phyloP scores from a whole-genome alignment of 2,888 invertebrate genomes.

The Spodoptera picta region DNA sequence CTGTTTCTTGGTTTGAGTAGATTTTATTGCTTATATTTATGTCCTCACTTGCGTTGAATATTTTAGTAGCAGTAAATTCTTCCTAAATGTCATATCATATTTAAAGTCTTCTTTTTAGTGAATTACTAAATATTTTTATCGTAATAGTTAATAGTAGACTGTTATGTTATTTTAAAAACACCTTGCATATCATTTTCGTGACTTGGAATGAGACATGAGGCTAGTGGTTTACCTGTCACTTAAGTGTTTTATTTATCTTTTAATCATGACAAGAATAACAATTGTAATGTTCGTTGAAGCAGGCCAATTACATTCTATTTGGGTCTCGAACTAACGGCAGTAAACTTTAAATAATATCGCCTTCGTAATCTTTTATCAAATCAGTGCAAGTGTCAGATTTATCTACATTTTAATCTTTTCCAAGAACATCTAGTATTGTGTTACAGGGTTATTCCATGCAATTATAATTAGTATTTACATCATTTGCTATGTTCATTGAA shows the following conservation, averaged over 20 bases:
- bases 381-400: constrained; percentile 6
- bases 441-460: constrained; percentile 5
- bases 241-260: too few species aligned
- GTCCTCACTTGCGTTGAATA: constrained; percentile 12
- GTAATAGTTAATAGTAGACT: too few species aligned
- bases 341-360: not conserved
- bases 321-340: not conserved
- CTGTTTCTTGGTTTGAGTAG: constrained; percentile 23
- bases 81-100: constrained; percentile 9
- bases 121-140: too few species aligned
- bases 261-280: too few species aligned
- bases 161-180: too few species aligned
- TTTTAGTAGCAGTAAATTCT: constrained; percentile 4
- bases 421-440: constrained; percentile 1
- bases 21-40: constrained; percentile 26
- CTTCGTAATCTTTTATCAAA: not conserved
- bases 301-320: not conserved
- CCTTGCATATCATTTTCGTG: too few species aligned
- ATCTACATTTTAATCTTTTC: constrained; percentile 5
- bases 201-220: too few species aligned
- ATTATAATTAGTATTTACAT: constrained; percentile 20
- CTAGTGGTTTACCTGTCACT: too few species aligned
- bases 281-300: not conserved
- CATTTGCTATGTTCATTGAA: constrained; percentile 26
- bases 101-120: constrained; percentile 4